Evolutionary conservation across 2,888 invertebrate species (phyloP).

Genomic region (Steinernema hermaphroditum): DNA sequence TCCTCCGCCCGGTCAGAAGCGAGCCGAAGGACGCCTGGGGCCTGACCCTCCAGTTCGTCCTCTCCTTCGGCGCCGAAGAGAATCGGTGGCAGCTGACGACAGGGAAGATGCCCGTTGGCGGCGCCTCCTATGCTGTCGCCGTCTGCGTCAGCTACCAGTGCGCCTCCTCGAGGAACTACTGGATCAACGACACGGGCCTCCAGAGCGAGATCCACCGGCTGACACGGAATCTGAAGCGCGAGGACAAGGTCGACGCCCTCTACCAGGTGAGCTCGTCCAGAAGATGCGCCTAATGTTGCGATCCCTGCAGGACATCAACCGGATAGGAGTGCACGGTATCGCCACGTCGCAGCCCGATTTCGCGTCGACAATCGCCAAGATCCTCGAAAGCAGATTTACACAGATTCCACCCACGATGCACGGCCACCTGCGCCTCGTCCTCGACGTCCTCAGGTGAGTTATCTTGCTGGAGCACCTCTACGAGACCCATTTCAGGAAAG

Average conservation of each 20-base stretch:
- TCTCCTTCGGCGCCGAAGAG: background rate
- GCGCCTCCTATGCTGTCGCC: background rate
- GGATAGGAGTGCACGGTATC: background rate
- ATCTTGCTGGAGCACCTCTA: background rate
- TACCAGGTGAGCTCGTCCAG: background rate
- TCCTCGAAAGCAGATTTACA: background rate
- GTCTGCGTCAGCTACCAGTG: background rate
- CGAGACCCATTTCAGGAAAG: background rate
- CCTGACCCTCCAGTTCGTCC: background rate
- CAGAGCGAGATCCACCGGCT: background rate
- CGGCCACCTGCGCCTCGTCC: background rate
- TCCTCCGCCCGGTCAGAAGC: background rate
- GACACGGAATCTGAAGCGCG: background rate
- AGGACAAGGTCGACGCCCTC: background rate
- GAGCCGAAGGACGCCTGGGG: background rate
- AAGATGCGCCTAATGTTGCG: too few relatives aligned
- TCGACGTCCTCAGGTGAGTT: background rate
- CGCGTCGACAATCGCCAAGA: background rate
- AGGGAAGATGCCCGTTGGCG: background rate
- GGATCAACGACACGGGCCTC: slow-evolving; percentile 6
- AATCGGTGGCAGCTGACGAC: background rate
- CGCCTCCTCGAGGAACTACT: background rate
- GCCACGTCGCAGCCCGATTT: slow-evolving; percentile 2
- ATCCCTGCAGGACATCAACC: background rate
- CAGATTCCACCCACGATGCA: background rate